Evolutionary conservation across 2,113 vertebrate species (phyloP).

Genomic region (Amphilophus citrinellus): DNA sequence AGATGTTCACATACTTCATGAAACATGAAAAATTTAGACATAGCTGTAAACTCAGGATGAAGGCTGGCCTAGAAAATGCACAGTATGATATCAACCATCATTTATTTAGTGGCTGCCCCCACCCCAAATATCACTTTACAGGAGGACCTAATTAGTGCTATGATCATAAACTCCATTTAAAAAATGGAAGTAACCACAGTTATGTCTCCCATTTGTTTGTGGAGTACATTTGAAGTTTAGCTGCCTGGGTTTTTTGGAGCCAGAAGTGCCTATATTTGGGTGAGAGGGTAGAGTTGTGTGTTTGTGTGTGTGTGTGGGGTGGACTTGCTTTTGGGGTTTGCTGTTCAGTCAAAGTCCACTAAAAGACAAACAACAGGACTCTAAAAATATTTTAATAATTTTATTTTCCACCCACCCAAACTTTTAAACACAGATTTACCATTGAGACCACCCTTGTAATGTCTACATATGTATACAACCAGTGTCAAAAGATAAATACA

Average conservation of each 20-base stretch:
- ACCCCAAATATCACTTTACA: neutral
- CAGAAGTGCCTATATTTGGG: neutral
- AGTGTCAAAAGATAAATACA: neutral
- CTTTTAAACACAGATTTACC: neutral
- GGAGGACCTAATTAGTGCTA: neutral
- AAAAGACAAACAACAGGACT: slow-evolving; percentile 9
- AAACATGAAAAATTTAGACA: slow-evolving; percentile 41
- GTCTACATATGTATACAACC: neutral
- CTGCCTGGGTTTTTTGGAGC: neutral
- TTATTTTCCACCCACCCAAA: slow-evolving; percentile 20
- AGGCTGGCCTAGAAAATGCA: slow-evolving; percentile 1
- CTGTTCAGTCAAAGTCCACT: neutral
- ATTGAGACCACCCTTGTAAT: neutral
- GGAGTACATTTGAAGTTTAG: neutral
- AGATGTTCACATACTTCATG: neutral
- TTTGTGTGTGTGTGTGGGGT: too few relatives aligned
- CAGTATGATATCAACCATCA: slow-evolving; percentile 32
- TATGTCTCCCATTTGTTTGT: too few relatives aligned
- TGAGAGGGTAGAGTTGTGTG: neutral
- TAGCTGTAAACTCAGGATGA: slow-evolving; percentile 1
- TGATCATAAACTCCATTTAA: too few relatives aligned
- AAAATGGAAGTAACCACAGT: too few relatives aligned
- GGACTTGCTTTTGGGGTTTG: neutral
- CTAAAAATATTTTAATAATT: neutral
- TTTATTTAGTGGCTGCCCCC: slow-evolving; percentile 21